A percentile compares a stretch with the other conserved stretches of the same genome.
phyloP scores from a whole-genome alignment of 2,888 invertebrate genomes.

The Nycteola revayana region DNA sequence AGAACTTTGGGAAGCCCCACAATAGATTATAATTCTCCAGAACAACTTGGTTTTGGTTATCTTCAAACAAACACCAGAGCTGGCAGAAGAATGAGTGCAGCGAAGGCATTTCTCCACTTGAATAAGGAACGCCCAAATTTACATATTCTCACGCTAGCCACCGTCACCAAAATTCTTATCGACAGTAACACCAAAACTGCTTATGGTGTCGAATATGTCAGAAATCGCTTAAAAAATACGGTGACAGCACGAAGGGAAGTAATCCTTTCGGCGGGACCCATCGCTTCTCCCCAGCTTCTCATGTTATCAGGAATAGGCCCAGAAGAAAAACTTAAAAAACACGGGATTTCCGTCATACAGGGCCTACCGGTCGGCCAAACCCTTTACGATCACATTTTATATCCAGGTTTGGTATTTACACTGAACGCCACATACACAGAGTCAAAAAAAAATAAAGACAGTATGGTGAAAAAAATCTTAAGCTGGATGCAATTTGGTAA shows the following conservation, averaged over 20 bases:
- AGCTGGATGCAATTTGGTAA: conserved; percentile 75
- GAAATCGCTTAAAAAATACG: conserved; percentile 69
- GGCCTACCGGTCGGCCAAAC: conserved; percentile 86
- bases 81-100: conserved; percentile 85
- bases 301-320: conserved; percentile 91
- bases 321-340: conserved; percentile 75
- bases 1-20: conserved; percentile 78
- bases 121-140: conserved; percentile 84
- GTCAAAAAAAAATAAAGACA: conserved; percentile 63
- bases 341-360: conserved; percentile 83
- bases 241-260: conserved; percentile 89
- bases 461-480: conserved; percentile 62
- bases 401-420: conserved; percentile 74
- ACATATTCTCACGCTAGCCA: conserved; percentile 65
- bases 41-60: conserved; percentile 83
- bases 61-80: conserved; percentile 76
- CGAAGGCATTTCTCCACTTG: conserved; percentile 85
- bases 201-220: conserved; percentile 85
- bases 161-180: conserved; percentile 64
- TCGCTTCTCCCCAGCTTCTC: conserved; percentile 94
- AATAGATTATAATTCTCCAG: conserved; percentile 83
- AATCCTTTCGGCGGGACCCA: conserved; percentile 92
- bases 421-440: conserved; percentile 68
- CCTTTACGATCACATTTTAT: conserved; percentile 83
- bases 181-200: conserved; percentile 83